Conservation (phyloP, 1,140 invertebrate genomes). For the Drosophila kepulauana region DNA sequence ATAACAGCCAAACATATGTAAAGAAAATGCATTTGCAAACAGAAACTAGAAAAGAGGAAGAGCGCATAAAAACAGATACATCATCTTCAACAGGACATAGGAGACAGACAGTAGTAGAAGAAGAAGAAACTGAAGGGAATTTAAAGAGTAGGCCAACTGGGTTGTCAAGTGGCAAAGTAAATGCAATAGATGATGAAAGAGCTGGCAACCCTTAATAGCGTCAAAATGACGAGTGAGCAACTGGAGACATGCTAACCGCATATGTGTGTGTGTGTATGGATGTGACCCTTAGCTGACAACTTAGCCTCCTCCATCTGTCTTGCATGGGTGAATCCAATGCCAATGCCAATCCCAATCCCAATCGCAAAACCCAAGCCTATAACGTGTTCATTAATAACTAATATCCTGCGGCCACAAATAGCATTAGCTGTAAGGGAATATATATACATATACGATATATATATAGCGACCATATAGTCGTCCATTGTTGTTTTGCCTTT, state of each 20-base stretch:
- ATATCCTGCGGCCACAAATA: conserved; percentile 77
- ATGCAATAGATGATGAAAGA: conserved; percentile 57
- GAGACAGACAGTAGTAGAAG: not conserved
- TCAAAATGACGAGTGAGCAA: conserved; percentile 29
- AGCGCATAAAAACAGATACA: conserved; percentile 49
- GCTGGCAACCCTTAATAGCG: conserved; percentile 63
- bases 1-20: conserved; percentile 50
- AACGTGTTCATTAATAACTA: conserved; percentile 80
- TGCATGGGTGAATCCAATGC: not conserved
- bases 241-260: conserved; percentile 16
- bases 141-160: conserved; percentile 36
- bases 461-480: conserved; percentile 30
- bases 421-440: conserved; percentile 55
- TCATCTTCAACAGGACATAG: conserved; percentile 45
- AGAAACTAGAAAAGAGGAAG: not conserved
- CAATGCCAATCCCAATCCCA: conserved; percentile 1
- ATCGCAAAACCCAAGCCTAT: conserved; percentile 41
- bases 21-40: conserved; percentile 48
- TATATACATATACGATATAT: not conserved
- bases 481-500: conserved; percentile 71
- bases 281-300: conserved; percentile 11
- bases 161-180: conserved; percentile 32
- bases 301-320: not conserved
- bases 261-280: not conserved
- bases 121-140: conserved; percentile 29